A percentile compares a stretch with the other conserved stretches of the same genome.
Evolutionary conservation across 2,888 invertebrate species (phyloP).

Genomic region (Phyllotreta striolata): DNA sequence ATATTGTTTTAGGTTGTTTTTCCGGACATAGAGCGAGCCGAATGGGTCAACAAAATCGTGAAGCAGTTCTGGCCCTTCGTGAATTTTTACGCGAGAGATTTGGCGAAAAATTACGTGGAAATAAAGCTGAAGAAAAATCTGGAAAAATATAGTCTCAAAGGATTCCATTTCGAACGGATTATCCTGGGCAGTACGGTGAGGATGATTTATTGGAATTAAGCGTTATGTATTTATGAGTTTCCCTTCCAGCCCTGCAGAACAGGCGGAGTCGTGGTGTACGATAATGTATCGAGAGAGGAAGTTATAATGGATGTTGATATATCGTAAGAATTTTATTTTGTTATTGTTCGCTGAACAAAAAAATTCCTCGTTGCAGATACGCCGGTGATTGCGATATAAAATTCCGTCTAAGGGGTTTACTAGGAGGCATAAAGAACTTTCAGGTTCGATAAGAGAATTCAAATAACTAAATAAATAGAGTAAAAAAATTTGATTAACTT

Average conservation of each 20-base stretch:
- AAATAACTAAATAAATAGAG: slow-evolving; percentile 10
- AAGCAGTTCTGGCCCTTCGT: slow-evolving; percentile 96
- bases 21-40: slow-evolving; percentile 93
- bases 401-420: slow-evolving; percentile 83
- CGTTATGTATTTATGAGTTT: slow-evolving; percentile 12
- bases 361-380: slow-evolving; percentile 69
- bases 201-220: slow-evolving; percentile 45
- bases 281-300: slow-evolving; percentile 89
- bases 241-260: slow-evolving; percentile 83
- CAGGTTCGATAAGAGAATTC: slow-evolving; percentile 63
- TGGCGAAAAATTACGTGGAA: slow-evolving; percentile 86
- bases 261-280: slow-evolving; percentile 95
- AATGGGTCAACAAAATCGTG: slow-evolving; percentile 92
- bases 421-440: slow-evolving; percentile 83
- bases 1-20: slow-evolving; percentile 75
- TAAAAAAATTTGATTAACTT: slow-evolving; percentile 42
- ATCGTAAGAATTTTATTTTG: slow-evolving; percentile 69
- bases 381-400: slow-evolving; percentile 97
- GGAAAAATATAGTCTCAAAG: slow-evolving; percentile 85
- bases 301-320: slow-evolving; percentile 97
- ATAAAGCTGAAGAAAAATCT: slow-evolving; percentile 82
- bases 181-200: slow-evolving; percentile 93
- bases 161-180: slow-evolving; percentile 93
- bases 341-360: neutral
- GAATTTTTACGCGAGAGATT: slow-evolving; percentile 83